Evolutionary conservation across 1,140 invertebrate genomes (phyloP).

Genomic region (Drosophila arawakana): DNA sequence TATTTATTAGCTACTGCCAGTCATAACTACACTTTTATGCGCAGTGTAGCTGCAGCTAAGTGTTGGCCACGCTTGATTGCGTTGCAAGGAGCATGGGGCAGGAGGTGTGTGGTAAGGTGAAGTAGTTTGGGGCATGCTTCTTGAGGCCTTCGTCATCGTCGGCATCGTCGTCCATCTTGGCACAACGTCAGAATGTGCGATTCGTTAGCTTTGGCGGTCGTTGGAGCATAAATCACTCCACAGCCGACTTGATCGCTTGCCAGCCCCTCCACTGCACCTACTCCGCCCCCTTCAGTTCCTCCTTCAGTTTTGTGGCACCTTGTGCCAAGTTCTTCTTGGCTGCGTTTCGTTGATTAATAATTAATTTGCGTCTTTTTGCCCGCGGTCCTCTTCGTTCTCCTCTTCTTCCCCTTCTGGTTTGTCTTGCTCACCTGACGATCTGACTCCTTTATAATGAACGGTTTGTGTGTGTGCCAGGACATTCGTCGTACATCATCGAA

Average conservation of each 20-base stretch:
- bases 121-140: background rate
- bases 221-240: conserved; percentile 74
- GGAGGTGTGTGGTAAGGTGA: background rate
- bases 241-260: conserved; percentile 42
- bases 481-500: conserved; percentile 79
- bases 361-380: conserved; percentile 78
- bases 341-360: conserved; percentile 83
- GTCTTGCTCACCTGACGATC: conserved; percentile 66
- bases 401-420: conserved; percentile 24
- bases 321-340: conserved; percentile 22
- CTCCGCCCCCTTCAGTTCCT: background rate
- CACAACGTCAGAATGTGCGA: conserved; percentile 67
- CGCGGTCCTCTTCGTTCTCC: conserved; percentile 46
- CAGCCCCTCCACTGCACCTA: conserved; percentile 48
- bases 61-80: conserved; percentile 67
- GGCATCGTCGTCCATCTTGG: conserved; percentile 75
- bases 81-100: conserved; percentile 44
- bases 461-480: conserved; percentile 71
- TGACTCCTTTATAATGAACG: conserved; percentile 83
- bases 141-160: conserved; percentile 49
- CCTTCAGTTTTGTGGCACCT: background rate
- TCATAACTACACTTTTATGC: background rate
- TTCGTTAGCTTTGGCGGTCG: conserved; percentile 77
- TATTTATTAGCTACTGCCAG: too few relatives aligned
- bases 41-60: conserved; percentile 37